Evolutionary conservation across 2,888 invertebrate species (phyloP), one percentile per base, ranked within the genome.

Genomic region (Drosophila gaucha): DNA sequence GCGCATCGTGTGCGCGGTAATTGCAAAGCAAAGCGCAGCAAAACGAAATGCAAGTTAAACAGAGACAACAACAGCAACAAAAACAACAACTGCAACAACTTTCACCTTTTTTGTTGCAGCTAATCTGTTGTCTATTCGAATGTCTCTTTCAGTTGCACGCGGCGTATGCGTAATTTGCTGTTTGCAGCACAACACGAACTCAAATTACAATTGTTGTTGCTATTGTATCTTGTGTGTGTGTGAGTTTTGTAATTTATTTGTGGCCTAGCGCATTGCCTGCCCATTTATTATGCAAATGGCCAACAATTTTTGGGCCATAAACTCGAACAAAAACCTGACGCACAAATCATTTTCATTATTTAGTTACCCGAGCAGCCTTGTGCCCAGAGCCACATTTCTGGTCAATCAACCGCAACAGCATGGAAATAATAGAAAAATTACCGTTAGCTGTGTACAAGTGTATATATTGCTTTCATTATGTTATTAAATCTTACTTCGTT

Each of bases 251-350:
- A 70, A 83, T 83, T 80, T 86, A 86, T 86, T 85, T 78, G 9
- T 2, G 57, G 58, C 58, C 64, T 41, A 24, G 43, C 83, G 67
- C 68, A 71, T 58, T 69, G 69, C 65, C 47, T 35, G 63, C 20
- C 70, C 79, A 85, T 83, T 83, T 83, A 83, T 83, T 86, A 83
- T 83, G 86, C 70, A 86, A 83, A 83, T 67, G 54, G 67, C 64
- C 65, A 31, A 46, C 51, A 82, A 70, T 83, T 82, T 82, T 74
- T 52, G 52, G 67, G 62, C 62, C 71, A 80, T 68, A 73, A 80
- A 73, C 57, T 58, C 38, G 51, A 52, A 65, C 55, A 47, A 30
- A 28, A 78, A 65, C 52, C 65, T 59, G 65, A 30, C 67, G 41
- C 65, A 80, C 73, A 80, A 86, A 82, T 73, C 72, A 79, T 68